phyloP scores from a whole-genome alignment of 2,797 vertebrate species.

The Nannoperca obscura region DNA sequence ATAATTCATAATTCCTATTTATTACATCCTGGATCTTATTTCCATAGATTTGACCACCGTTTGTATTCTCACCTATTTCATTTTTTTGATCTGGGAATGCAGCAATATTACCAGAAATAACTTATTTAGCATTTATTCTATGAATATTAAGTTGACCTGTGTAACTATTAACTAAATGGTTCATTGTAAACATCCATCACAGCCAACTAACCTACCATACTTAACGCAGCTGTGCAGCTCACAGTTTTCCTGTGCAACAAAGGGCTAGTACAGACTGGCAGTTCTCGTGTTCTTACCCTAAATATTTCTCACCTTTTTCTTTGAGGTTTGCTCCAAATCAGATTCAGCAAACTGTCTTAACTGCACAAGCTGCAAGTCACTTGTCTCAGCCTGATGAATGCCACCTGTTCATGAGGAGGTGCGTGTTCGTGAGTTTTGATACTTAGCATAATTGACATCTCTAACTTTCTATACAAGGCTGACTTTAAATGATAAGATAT shows the following conservation, averaged over 20 bases:
- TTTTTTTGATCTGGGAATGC: background rate
- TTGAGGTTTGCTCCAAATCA: background rate
- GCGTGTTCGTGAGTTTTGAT: background rate
- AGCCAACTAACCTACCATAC: background rate
- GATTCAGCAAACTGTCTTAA: background rate
- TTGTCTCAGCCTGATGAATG: background rate
- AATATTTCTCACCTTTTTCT: background rate
- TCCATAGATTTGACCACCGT: background rate
- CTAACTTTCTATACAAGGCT: background rate
- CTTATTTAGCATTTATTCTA: background rate
- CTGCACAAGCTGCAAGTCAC: too few relatives aligned
- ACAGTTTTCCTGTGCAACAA: background rate
- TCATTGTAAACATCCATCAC: background rate
- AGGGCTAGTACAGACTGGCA: background rate
- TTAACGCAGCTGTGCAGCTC: too few relatives aligned
- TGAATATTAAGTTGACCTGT: background rate
- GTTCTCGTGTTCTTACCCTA: background rate
- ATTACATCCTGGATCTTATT: background rate
- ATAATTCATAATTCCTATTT: background rate
- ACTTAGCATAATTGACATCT: background rate
- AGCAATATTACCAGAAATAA: background rate
- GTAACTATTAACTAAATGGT: background rate
- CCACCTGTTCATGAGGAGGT: background rate
- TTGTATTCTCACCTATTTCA: background rate
- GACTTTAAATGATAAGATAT: background rate